Conservation (phyloP, 2,113 vertebrate genomes). For the Bubo bubo region DNA sequence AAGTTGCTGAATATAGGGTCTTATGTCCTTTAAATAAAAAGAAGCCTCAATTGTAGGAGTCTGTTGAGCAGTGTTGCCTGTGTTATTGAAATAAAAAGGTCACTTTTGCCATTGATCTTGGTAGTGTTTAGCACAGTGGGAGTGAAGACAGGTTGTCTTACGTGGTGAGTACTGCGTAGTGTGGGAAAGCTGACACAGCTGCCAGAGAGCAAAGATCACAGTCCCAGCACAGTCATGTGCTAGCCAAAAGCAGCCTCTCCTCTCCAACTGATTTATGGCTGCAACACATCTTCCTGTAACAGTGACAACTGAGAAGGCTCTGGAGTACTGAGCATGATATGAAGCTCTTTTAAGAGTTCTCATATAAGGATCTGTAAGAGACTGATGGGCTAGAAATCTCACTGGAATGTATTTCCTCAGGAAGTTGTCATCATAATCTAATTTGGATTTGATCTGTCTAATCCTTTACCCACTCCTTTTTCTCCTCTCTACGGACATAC, state of each 20-base stretch:
- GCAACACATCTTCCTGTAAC: not conserved
- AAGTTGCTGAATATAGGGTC: not conserved
- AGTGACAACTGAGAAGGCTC: not conserved
- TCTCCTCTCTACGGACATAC: not conserved
- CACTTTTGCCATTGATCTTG: slow-evolving; percentile 21
- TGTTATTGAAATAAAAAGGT: slow-evolving; percentile 45
- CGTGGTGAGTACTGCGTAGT: not conserved
- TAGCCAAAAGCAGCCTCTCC: not conserved
- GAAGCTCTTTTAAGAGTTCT: not conserved
- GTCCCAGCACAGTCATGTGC: not conserved
- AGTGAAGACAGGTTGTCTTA: not conserved
- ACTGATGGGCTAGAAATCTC: not conserved
- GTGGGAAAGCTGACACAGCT: not conserved
- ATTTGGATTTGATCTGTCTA: not conserved
- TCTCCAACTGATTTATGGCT: not conserved
- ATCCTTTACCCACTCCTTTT: not conserved
- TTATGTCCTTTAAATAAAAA: slow-evolving; percentile 5
- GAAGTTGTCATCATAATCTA: not conserved
- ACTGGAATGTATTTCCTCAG: not conserved
- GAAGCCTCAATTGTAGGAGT: not conserved
- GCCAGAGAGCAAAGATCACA: not conserved
- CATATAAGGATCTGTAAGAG: not conserved
- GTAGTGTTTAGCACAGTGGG: not conserved
- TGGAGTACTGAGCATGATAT: not conserved
- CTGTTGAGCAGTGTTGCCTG: not conserved